Percentiles rank a stretch among this genome's conserved stretches.
phyloP scores from a whole-genome alignment of 2,113 vertebrate genomes.

The Bungarus multicinctus region DNA sequence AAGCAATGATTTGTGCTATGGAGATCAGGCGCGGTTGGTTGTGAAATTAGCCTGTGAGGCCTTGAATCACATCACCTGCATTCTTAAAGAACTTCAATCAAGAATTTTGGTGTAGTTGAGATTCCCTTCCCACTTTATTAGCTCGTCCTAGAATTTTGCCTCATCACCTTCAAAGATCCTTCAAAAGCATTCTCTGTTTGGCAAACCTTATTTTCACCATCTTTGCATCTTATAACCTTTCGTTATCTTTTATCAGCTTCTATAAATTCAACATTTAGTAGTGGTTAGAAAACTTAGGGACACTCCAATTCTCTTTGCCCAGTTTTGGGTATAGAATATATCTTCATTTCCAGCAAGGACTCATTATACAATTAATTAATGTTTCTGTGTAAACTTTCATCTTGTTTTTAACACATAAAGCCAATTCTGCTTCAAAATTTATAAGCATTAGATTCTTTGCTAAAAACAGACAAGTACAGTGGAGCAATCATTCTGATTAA shows the following conservation, averaged over 20 bases:
- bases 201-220: not conserved
- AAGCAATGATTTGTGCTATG: constrained; percentile 59
- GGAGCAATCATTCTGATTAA: not conserved
- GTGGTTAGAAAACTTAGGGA: not conserved
- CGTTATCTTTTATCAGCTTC: not conserved
- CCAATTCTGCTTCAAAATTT: not conserved
- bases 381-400: not conserved
- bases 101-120: not conserved
- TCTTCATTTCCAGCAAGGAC: not conserved
- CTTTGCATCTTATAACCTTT: not conserved
- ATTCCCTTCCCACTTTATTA: not conserved
- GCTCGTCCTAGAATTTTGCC: not conserved
- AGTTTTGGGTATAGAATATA: not conserved
- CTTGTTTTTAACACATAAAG: not conserved
- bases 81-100: not conserved
- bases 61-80: not conserved
- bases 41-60: constrained; percentile 63
- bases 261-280: not conserved
- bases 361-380: not conserved
- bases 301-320: not conserved
- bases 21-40: not conserved
- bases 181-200: not conserved
- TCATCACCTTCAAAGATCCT: not conserved
- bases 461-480: not conserved
- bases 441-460: not conserved